phyloP scores from a whole-genome alignment of 2,797 vertebrate species.

The Hozukius guyotensis region DNA sequence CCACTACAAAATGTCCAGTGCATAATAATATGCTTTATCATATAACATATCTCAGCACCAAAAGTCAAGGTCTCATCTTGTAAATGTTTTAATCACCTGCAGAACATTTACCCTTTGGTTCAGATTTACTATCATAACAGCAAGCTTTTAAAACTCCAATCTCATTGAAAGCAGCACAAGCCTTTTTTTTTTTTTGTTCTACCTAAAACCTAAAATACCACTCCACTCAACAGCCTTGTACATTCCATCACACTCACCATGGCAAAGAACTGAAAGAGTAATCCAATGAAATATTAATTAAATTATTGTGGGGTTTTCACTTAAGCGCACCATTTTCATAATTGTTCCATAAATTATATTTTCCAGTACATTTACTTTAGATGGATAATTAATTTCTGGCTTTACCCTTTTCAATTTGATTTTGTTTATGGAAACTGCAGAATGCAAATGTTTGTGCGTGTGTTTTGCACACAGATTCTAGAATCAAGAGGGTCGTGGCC shows the following conservation, averaged over 20 bases:
- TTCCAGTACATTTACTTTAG: conserved; percentile 96
- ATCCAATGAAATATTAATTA: conserved; percentile 94
- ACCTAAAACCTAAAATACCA: conserved; percentile 63
- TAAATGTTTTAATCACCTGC: conserved; percentile 80
- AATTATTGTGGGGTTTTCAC: conserved; percentile 92
- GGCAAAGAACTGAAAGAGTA: conserved; percentile 84
- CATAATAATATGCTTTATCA: conserved; percentile 66
- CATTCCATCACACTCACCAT: conserved; percentile 62
- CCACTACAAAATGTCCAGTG: conserved; percentile 7
- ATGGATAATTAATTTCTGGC: conserved; percentile 98
- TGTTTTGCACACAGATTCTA: conserved; percentile 10
- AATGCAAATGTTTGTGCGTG: conserved; percentile 65
- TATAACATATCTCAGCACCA: conserved; percentile 61
- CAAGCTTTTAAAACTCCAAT: conserved; percentile 62
- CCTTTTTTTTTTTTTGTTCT: conserved; percentile 20
- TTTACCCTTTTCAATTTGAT: conserved; percentile 90
- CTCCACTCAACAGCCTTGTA: conserved; percentile 66
- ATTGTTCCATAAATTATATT: conserved; percentile 97
- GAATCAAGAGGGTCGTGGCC: conserved; percentile 7
- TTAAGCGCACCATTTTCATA: conserved; percentile 90
- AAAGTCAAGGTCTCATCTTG: conserved; percentile 72
- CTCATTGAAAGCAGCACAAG: conserved; percentile 65
- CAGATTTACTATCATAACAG: conserved; percentile 49
- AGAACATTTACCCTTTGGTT: conserved; percentile 58
- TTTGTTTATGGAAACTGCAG: conserved; percentile 81